Evolutionary conservation across 2,888 invertebrate genomes (phyloP).

Genomic region (Colletes collaris): DNA sequence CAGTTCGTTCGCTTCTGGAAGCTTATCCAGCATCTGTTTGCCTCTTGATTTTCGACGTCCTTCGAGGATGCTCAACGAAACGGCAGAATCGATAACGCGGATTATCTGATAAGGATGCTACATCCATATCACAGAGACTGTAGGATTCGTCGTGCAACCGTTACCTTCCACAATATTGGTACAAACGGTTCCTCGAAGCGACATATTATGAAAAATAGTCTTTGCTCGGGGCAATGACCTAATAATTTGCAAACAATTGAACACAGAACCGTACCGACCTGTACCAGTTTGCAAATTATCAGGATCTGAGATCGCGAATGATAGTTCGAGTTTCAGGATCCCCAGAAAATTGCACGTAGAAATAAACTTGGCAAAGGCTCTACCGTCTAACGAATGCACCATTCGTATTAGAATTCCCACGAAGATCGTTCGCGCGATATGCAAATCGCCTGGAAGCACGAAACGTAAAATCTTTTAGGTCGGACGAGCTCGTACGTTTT

Average conservation of each 20-base stretch:
- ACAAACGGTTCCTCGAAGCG: neutral
- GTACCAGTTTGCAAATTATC: no score
- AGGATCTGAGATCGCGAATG: no score
- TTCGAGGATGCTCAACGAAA: slow-evolving; percentile 7
- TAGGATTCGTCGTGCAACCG: neutral
- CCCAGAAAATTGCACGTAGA: no score
- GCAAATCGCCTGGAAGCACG: slow-evolving; percentile 11
- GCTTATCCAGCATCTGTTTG: slow-evolving; percentile 6
- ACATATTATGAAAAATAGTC: neutral
- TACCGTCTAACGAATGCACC: neutral
- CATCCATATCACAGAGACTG: neutral
- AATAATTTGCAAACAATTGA: no score
- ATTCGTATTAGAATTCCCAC: neutral
- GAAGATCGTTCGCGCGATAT: slow-evolving; percentile 18
- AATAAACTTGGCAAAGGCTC: no score
- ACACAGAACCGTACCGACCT: no score
- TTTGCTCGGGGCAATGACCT: neutral
- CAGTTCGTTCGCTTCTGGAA: slow-evolving; percentile 1
- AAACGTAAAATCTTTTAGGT: slow-evolving; percentile 11
- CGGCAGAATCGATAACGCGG: slow-evolving; percentile 40
- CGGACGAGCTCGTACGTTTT: neutral
- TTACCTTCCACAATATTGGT: neutral
- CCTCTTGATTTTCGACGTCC: slow-evolving; percentile 18
- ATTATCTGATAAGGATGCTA: slow-evolving; percentile 22
- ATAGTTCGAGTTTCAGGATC: no score